Evolutionary conservation across 2,113 vertebrate species (phyloP).

Genomic region (Ageneiosus marmoratus): DNA sequence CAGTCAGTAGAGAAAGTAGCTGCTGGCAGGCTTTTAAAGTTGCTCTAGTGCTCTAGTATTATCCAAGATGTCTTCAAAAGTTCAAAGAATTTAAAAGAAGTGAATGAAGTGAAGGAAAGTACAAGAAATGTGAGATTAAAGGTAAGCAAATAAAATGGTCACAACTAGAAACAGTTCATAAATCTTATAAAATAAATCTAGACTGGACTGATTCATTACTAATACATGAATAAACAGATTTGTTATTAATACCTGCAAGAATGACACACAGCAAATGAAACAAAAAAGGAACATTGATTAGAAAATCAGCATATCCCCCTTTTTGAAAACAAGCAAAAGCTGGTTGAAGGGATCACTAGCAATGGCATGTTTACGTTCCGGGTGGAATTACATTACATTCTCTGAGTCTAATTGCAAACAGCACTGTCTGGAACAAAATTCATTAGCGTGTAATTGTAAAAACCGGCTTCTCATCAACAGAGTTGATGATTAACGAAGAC

Average conservation of each 20-base stretch:
- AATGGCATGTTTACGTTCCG: slow-evolving; percentile 4
- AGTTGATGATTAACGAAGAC: slow-evolving; percentile 82
- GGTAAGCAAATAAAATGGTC: not conserved
- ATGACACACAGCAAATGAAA: not conserved
- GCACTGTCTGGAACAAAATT: slow-evolving; percentile 85
- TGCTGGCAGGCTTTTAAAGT: not conserved
- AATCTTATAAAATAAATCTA: not conserved
- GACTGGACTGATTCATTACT: not conserved
- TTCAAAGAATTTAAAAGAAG: not conserved
- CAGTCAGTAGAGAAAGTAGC: slow-evolving; percentile 1
- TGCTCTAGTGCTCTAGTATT: not conserved
- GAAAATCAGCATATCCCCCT: not conserved
- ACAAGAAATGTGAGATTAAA: not conserved
- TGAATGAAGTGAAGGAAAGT: not conserved
- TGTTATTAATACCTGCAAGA: slow-evolving; percentile 17
- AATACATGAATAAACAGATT: not conserved
- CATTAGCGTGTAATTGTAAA: slow-evolving; percentile 89
- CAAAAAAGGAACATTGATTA: not conserved
- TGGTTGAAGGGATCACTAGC: slow-evolving; percentile 12
- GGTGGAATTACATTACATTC: not conserved
- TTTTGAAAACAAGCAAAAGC: slow-evolving; percentile 6
- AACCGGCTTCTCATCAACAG: slow-evolving; percentile 81
- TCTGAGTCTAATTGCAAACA: slow-evolving; percentile 66
- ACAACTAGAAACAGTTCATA: not conserved
- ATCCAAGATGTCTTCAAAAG: not conserved